A percentile compares a stretch with the other conserved stretches of the same genome.
phyloP scores from a whole-genome alignment of 64 coral and sea anemone genomes.

The Porites australiensis region DNA sequence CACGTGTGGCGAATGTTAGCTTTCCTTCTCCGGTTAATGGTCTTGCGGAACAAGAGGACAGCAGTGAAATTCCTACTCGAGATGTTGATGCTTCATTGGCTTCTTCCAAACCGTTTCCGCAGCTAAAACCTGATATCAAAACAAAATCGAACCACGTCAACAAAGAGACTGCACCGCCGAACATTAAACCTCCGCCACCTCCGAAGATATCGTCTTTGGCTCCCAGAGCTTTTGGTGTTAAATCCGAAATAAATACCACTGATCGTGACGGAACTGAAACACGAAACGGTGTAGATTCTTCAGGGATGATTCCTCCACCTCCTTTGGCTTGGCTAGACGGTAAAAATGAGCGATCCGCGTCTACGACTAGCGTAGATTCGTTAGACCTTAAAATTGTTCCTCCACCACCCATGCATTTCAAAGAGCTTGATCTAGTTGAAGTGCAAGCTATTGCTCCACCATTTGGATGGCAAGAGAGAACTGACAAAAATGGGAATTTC shows the following conservation, averaged over 20 bases:
- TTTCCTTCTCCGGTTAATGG: slow-evolving; percentile 24
- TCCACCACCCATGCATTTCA: slow-evolving; percentile 19
- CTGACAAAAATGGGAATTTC: slow-evolving; percentile 1
- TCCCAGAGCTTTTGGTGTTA: background rate
- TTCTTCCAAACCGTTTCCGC: background rate
- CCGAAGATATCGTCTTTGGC: background rate
- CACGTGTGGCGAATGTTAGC: background rate
- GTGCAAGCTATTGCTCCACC: background rate
- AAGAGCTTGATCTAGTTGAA: slow-evolving; percentile 7
- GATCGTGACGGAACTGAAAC: slow-evolving; percentile 10
- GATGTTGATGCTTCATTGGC: background rate
- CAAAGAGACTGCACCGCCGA: background rate
- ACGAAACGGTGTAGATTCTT: background rate
- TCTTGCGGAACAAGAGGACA: slow-evolving; percentile 6
- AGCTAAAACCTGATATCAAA: background rate
- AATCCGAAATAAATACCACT: background rate
- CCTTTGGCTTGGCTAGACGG: slow-evolving; percentile 5
- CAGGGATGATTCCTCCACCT: background rate
- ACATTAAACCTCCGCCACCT: background rate
- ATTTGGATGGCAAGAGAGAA: background rate
- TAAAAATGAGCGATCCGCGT: background rate
- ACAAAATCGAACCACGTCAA: background rate
- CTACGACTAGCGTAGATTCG: slow-evolving; percentile 7
- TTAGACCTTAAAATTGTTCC: slow-evolving; percentile 33
- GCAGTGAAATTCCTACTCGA: slow-evolving; percentile 11